These are phyloP conservation scores for Mesochorus sp. DNA, from an alignment of 2,888 invertebrate genomes.

Conservation along the genomic window DNA sequence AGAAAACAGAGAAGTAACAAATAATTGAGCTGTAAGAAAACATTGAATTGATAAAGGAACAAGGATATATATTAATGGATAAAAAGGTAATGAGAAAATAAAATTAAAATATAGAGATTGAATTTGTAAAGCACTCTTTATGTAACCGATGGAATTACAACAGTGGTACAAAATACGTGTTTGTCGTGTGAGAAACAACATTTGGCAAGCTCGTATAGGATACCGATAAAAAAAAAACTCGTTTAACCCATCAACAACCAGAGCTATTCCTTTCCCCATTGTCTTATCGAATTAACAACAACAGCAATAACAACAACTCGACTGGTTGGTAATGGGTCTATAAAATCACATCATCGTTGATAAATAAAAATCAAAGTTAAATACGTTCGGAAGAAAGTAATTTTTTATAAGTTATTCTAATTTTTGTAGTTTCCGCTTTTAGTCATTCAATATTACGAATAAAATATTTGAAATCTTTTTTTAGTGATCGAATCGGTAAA, in stretches of 20 bases:
- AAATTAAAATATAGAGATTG: conserved; percentile 27
- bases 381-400: not conserved
- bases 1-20: not conserved
- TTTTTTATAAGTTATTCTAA: conserved; percentile 18
- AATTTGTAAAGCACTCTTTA: conserved; percentile 55
- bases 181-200: conserved; percentile 7
- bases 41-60: not conserved
- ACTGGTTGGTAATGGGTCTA: no score
- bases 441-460: conserved; percentile 33
- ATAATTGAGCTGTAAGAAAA: not conserved
- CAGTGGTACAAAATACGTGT: conserved; percentile 50
- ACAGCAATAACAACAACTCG: no score
- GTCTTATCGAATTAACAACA: no score
- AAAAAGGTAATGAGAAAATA: conserved; percentile 5
- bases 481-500: conserved; percentile 28
- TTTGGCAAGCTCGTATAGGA: conserved; percentile 5
- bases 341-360: conserved; percentile 1
- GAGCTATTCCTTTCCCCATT: not conserved
- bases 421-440: conserved; percentile 11
- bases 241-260: no score
- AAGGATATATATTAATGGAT: not conserved
- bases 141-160: conserved; percentile 54
- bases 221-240: not conserved
- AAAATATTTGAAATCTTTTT: conserved; percentile 34
- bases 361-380: conserved; percentile 1